Conservation (phyloP, 2,113 vertebrate genomes). For the Hipposideros armiger region DNA sequence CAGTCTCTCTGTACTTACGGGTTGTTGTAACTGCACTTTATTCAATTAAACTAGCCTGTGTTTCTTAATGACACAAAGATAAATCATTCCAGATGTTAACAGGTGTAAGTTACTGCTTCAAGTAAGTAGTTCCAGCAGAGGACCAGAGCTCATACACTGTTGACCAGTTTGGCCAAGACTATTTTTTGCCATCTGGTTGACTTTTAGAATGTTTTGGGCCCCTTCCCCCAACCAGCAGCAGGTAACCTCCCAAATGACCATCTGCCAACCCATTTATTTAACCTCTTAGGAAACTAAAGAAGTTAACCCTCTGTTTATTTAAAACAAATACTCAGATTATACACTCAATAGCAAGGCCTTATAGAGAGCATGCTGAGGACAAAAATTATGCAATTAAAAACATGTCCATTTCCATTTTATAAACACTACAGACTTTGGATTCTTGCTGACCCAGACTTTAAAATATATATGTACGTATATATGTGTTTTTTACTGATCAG, state of each 20-base stretch:
- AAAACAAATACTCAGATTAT: constrained; percentile 59
- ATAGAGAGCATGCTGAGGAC: background rate
- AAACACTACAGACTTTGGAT: constrained; percentile 18
- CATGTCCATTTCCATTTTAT: constrained; percentile 9
- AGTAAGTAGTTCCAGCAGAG: constrained; percentile 32
- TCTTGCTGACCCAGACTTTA: background rate
- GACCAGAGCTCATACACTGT: constrained; percentile 57
- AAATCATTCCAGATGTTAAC: constrained; percentile 82
- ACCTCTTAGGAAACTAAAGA: constrained; percentile 43
- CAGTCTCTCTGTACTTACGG: constrained; percentile 6
- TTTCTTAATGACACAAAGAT: constrained; percentile 47
- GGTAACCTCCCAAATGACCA: constrained; percentile 81
- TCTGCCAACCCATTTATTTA: constrained; percentile 80
- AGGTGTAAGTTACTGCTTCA: constrained; percentile 82
- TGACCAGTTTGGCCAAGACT: constrained; percentile 32
- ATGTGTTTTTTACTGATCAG: background rate
- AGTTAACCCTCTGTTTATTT: constrained; percentile 44
- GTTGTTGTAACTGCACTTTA: constrained; percentile 39
- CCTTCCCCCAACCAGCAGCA: constrained; percentile 73
- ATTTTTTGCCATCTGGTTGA: constrained; percentile 82
- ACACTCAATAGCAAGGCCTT: background rate
- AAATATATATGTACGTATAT: background rate
- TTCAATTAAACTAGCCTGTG: constrained; percentile 18
- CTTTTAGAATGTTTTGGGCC: constrained; percentile 61
- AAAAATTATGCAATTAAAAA: constrained; percentile 11